Evolutionary conservation across 2,113 vertebrate species (phyloP).

Genomic region (Protobothrops mucrosquamatus): DNA sequence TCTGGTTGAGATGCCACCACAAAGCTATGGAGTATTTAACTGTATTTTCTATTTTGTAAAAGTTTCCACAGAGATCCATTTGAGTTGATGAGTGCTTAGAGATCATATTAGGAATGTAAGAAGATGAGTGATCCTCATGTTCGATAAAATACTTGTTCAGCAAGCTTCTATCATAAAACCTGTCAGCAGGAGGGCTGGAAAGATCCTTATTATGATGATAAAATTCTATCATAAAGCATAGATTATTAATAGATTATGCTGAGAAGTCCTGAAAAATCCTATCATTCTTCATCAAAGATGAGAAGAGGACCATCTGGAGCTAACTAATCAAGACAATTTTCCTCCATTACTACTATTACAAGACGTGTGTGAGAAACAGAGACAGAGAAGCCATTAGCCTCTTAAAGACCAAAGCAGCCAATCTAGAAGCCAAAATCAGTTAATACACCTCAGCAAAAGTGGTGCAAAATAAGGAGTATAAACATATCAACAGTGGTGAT

Average conservation of each 20-base stretch:
- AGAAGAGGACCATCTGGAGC: constrained; percentile 27
- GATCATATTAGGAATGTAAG: background rate
- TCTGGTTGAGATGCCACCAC: background rate
- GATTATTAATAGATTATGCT: background rate
- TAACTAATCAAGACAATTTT: constrained; percentile 30
- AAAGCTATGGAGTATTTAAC: background rate
- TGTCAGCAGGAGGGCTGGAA: background rate
- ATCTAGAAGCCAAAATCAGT: constrained; percentile 7
- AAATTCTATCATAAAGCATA: background rate
- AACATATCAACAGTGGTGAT: background rate
- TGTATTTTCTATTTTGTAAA: background rate
- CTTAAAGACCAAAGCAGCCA: constrained; percentile 11
- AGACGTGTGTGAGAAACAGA: background rate
- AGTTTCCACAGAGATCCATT: background rate
- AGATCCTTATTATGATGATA: background rate
- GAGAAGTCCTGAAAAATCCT: background rate
- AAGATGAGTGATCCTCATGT: background rate
- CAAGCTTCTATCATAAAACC: background rate
- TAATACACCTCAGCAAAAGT: background rate
- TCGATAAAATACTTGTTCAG: background rate
- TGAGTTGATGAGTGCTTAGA: background rate
- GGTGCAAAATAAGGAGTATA: background rate
- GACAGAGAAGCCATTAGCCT: background rate
- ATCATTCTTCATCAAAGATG: constrained; percentile 24
- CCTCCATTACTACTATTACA: constrained; percentile 12